Evolutionary conservation across 2,113 vertebrate species (phyloP), one percentile per base, ranked within the genome.

Genomic region (Vulpes ferrilata): DNA sequence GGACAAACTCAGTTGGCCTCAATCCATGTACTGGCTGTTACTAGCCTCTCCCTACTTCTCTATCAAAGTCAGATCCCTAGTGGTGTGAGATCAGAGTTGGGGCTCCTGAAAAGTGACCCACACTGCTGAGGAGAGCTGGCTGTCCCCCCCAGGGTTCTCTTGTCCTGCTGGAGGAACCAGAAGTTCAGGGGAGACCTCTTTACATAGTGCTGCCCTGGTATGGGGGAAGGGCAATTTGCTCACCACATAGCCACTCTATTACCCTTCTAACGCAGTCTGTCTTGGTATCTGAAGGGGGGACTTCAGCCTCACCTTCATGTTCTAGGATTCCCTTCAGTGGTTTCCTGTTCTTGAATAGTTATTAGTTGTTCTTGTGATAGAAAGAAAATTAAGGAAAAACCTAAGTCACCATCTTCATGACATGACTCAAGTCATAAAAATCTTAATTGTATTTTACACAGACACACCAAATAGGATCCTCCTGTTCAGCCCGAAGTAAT

Each of bases 381-480:
- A 53, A 53, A 79, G 8, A 8, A 32, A 51, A 32, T 48, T 79
- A 16, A 79, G 16, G 48, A 79, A 53, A 4, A 79, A 79, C 27
- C 4, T 79, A 53, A 32, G 48, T 30, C 48, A 19, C 27, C 15
- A 79, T 53, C 76, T 79, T 79, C 27, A 27, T 53, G 76, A 79
- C 48, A 79, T 79, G 25, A 79, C 48, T 53, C 48, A 91, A 91
- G 48, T 74, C 51, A 92, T 12, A 51, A 4, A 93, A 5, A 35
- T 74, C 48, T 35, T 93, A 95, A 87, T 4, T 38, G 0, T 27
- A n/a, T 60, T 57, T 97, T 74, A 27, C 55, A 73, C 51, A 74
- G 7, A n/a, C 3, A 60, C 0, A 35, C 11, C 22, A 38, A 81
- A 7, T 0, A 88, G 5, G 8, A 82, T 22, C 0, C 55, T 76